Conservation (phyloP, 2,797 vertebrate genomes). For the Perodicticus potto region DNA sequence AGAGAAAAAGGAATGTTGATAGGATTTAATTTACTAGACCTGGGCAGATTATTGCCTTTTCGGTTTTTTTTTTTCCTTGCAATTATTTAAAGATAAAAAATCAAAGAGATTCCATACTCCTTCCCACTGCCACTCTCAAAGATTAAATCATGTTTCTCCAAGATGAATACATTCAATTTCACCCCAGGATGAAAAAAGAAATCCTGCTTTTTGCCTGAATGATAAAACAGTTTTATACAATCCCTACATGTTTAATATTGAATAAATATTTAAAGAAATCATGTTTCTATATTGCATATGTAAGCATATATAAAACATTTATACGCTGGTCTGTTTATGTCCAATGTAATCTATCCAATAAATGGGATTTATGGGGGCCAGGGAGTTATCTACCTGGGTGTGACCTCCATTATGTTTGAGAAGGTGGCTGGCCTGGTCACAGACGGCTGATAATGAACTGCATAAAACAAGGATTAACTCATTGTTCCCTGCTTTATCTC, state of each 20-base stretch:
- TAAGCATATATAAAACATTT: conserved; percentile 57
- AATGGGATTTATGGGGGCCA: conserved; percentile 5
- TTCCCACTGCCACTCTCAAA: neutral
- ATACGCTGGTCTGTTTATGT: conserved; percentile 29
- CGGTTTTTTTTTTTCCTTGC: neutral
- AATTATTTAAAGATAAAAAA: conserved; percentile 57
- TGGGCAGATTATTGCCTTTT: neutral
- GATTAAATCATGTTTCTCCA: conserved; percentile 57
- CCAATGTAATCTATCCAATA: neutral
- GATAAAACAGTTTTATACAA: conserved; percentile 37
- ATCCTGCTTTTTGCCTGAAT: neutral
- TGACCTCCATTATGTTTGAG: conserved; percentile 77
- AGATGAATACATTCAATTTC: conserved; percentile 15
- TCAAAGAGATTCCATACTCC: conserved; percentile 26
- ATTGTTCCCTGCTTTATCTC: conserved; percentile 89
- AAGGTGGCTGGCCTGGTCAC: conserved; percentile 79
- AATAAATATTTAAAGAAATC: conserved; percentile 58
- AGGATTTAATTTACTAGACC: neutral
- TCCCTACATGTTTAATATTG: conserved; percentile 6
- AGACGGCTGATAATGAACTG: conserved; percentile 85
- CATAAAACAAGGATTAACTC: conserved; percentile 88
- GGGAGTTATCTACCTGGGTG: conserved; percentile 83
- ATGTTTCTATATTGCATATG: neutral
- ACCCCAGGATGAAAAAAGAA: neutral
- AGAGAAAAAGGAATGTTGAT: neutral